phyloP scores from a whole-genome alignment of 2,888 invertebrate genomes.

The Thumatha senex region DNA sequence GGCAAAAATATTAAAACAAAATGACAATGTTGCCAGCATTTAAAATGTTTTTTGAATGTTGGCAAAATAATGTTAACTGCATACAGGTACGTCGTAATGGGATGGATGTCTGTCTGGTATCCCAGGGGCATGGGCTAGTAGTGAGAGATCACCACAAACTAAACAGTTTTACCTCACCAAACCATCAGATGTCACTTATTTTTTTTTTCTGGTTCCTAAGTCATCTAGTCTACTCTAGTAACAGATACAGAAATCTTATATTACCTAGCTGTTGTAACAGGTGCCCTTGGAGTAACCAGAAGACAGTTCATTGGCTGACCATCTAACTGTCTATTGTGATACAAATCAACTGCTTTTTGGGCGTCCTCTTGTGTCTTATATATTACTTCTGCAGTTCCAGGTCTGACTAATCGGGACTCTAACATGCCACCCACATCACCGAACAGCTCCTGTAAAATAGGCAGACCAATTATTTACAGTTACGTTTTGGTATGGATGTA shows the following conservation, averaged over 20 bases:
- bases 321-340: conserved; percentile 96
- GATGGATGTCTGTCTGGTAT: no score
- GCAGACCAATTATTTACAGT: background rate
- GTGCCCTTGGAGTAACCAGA: conserved; percentile 88
- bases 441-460: conserved; percentile 90
- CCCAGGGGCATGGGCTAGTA: background rate
- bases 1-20: no score
- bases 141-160: no score
- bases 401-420: conserved; percentile 92
- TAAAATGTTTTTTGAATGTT: no score
- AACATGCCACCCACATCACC: conserved; percentile 95
- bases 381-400: conserved; percentile 96
- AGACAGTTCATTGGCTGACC: conserved; percentile 97
- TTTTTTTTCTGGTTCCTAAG: no score
- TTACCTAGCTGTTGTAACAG: conserved; percentile 48
- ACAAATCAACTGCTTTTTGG: conserved; percentile 94
- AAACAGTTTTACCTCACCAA: no score
- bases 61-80: no score
- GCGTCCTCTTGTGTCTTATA: conserved; percentile 94
- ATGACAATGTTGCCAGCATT: no score
- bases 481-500: no score
- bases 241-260: background rate
- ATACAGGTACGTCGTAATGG: no score
- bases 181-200: no score
- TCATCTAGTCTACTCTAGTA: no score